Base-by-base conservation (phyloP, 2,113 vertebrate species). In the Mesembrinibis cayennensis region DNA sequence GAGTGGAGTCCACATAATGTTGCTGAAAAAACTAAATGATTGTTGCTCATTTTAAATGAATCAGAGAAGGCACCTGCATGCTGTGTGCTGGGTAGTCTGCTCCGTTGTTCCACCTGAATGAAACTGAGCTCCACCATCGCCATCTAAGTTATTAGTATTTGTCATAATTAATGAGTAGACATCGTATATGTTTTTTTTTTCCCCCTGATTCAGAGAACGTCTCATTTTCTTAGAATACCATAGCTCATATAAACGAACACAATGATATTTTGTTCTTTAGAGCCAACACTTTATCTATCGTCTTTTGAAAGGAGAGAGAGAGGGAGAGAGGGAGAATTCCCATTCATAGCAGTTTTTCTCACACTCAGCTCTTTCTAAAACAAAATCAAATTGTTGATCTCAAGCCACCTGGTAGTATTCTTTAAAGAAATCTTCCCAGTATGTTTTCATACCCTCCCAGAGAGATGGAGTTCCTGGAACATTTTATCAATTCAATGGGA, bases 401-500 rank as follows among this genome's bases (percentile, higher is more conserved):
- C 40, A 85, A 95, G 65, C 62, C 66, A 85, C 44, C 34, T 89
- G 27, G 29, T 87, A 77, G 11, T 47, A 22, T 82, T 83, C 47
- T 89, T 92, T 50, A 76, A 92, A 80, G 44, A 92, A 76, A 82
- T 21, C 50, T 82, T 90, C 38, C n/a, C 34, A n/a, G 20, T 49
- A 8, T 84, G 69, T 85, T 96, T 97, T 95, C 65, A 78, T 91
- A 90, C 30, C 23, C 70, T 67, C 66, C 38, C 69, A 62, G 47
- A 77, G 77, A 85, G 89, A 63, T 42, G 20, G 27, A 87, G 40
- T 79, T 95, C 65, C 73, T 93, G 65, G 56, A 91, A 82, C 23
- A 62, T 50, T 94, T 92, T 90, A 53, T 79, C 29, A 55, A 63
- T 87, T 91, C 45, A 91, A 1, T 79, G 72, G 69, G 25, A 82